These are phyloP conservation scores for Zosterops lateralis DNA, from an alignment of 2,113 vertebrate species.

Conservation along the genomic window DNA sequence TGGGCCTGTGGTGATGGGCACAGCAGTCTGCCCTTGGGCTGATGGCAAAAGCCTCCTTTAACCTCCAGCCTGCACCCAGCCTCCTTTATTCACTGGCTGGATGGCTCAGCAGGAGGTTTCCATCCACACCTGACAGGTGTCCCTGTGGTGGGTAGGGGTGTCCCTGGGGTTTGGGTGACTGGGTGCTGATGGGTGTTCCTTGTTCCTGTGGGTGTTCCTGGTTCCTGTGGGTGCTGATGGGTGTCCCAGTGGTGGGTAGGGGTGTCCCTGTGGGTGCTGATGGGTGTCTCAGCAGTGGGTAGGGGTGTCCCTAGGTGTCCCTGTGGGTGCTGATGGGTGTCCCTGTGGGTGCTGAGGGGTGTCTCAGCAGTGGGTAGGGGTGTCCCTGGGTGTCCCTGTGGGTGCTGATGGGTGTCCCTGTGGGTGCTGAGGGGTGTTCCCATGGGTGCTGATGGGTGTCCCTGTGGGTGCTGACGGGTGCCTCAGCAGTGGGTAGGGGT, in stretches of 20 bases:
- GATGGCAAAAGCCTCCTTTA: background rate
- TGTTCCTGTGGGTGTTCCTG: too few species aligned
- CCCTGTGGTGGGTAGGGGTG: accelerated
- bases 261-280: background rate
- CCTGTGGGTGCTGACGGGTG: too few species aligned
- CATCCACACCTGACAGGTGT: accelerated
- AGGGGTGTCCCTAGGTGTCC: background rate
- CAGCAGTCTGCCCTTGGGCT: background rate
- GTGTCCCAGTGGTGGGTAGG: background rate
- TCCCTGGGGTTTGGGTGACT: accelerated
- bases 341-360: background rate
- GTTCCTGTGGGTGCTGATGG: too few species aligned
- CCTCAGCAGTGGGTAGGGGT: too few species aligned
- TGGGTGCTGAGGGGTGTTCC: too few species aligned
- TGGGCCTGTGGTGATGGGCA: background rate
- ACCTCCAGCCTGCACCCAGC: background rate
- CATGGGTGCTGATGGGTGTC: too few species aligned
- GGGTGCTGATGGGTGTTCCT: background rate
- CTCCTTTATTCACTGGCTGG: accelerated
- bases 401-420: too few species aligned
- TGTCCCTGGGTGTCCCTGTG: too few species aligned
- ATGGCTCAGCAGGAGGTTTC: accelerated
- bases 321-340: background rate
- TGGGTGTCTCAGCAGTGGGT: background rate
- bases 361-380: background rate